phyloP scores from a whole-genome alignment of 2,888 invertebrate genomes.

The Hydropsyche betteni region DNA sequence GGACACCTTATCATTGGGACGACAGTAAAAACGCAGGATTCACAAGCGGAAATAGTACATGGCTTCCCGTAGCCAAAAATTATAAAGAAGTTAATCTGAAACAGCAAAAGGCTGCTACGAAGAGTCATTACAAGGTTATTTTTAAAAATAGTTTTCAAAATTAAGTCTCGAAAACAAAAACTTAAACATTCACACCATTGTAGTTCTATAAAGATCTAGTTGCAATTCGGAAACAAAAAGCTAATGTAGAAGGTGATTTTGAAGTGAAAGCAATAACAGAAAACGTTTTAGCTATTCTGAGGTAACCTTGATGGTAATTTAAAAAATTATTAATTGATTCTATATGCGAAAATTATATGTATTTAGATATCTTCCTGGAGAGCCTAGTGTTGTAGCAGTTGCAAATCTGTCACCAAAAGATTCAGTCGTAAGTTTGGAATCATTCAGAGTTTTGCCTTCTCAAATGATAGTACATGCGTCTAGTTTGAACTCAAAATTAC shows the following conservation, averaged over 20 bases:
- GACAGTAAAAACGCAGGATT: slow-evolving; percentile 64
- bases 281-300: slow-evolving; percentile 58
- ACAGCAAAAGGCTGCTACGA: slow-evolving; percentile 57
- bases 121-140: slow-evolving; percentile 66
- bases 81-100: slow-evolving; percentile 69
- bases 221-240: slow-evolving; percentile 58
- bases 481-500: slow-evolving; percentile 56
- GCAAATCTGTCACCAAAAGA: slow-evolving; percentile 60
- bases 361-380: slow-evolving; percentile 53
- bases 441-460: slow-evolving; percentile 55
- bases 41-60: slow-evolving; percentile 59
- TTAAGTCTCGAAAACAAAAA: too few species aligned
- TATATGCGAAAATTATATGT: slow-evolving; percentile 34
- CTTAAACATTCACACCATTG: slow-evolving; percentile 37
- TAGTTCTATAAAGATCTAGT: slow-evolving; percentile 68
- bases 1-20: slow-evolving; percentile 75
- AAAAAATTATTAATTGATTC: slow-evolving; percentile 29
- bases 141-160: too few species aligned
- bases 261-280: slow-evolving; percentile 57
- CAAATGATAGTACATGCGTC: slow-evolving; percentile 57
- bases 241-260: slow-evolving; percentile 58
- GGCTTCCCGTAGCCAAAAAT: slow-evolving; percentile 71
- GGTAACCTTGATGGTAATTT: slow-evolving; percentile 55
- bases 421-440: slow-evolving; percentile 58
- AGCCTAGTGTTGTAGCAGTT: slow-evolving; percentile 59